Evolutionary conservation across 2,113 vertebrate genomes (phyloP), one percentile per base, ranked within the genome.

Genomic region (Guaruba guarouba): DNA sequence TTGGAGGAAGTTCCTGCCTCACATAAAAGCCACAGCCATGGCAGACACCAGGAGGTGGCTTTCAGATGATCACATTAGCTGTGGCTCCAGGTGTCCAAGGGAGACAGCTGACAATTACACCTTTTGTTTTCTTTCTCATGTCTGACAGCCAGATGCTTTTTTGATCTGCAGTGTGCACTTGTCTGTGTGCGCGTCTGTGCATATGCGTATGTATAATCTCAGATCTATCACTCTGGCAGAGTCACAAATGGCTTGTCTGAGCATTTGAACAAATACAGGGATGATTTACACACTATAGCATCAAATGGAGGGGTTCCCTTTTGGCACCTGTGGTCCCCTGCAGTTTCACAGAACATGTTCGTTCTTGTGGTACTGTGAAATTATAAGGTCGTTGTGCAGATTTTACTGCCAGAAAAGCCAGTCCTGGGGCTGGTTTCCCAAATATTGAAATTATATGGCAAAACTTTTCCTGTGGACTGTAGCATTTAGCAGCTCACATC

Each of bases 81-180:
- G 2, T 80, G 84, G 82, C 79, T 96, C 84, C 95, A 97, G 96
- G 95, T 97, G 95, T 96, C 88, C 88, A 44, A 76, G 46, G 84
- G 67, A 95, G 86, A 92, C 77, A 91, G 83, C 68, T 91, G 90
- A 95, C 74, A 88, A 93, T 92, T 82, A 92, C 28, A 86, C 88
- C 90, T 95, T 90, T 95, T 90, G 67, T 95, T 91, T 93, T 70
- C 83, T 82, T 96, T 96, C 93, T 93, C 92, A 92, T 93, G 92
- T 92, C 84, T 96, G 94, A 96, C 90, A 96, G 93, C 88, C 79
- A 94, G 87, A 64, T 94, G 77, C 84, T 48, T 92, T 94, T 96
- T 88, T 95, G 87, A 95, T 95, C 85, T 75, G 71, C 35, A 33
- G 46, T 13, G 55, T 63, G 31, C 4, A 1, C 33, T 67, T 75